Conservation (phyloP, 2,113 vertebrate genomes). For the Phoenicopterus ruber region DNA sequence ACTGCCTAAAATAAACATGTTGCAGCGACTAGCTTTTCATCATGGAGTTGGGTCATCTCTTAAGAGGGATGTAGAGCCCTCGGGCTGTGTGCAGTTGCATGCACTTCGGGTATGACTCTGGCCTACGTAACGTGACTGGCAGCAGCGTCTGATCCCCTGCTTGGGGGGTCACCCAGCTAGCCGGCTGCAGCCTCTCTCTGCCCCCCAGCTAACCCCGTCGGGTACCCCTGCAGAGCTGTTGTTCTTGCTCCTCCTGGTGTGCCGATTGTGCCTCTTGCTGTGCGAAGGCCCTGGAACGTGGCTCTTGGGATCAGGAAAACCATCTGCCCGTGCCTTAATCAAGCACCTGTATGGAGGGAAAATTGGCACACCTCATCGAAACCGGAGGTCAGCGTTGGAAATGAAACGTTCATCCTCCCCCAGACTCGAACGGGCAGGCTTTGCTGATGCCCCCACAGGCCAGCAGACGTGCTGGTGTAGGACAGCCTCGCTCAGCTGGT, state of each 20-base stretch:
- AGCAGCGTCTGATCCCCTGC: background rate
- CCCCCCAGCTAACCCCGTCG: no score
- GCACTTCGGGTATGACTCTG: background rate
- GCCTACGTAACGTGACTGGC: background rate
- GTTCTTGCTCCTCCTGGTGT: background rate
- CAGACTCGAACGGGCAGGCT: background rate
- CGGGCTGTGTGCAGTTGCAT: background rate
- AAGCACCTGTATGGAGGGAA: background rate
- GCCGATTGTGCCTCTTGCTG: no score
- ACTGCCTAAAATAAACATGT: background rate
- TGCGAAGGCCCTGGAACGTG: accelerated
- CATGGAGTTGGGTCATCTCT: background rate
- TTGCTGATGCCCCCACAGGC: background rate
- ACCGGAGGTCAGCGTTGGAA: background rate
- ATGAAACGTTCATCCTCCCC: no score
- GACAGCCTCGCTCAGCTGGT: background rate
- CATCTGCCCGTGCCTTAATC: background rate
- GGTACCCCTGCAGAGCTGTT: no score
- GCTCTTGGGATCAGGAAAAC: background rate
- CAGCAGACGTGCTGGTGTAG: background rate
- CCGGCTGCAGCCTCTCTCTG: background rate
- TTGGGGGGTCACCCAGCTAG: background rate
- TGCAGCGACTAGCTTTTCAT: background rate
- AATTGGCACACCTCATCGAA: background rate
- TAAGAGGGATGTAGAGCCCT: background rate